Percentiles rank a stretch among this genome's conserved stretches.
These are phyloP conservation scores for Cyrtorhinus lividipennis DNA, from an alignment of 1,140 invertebrate genomes.

Conservation along the genomic window DNA sequence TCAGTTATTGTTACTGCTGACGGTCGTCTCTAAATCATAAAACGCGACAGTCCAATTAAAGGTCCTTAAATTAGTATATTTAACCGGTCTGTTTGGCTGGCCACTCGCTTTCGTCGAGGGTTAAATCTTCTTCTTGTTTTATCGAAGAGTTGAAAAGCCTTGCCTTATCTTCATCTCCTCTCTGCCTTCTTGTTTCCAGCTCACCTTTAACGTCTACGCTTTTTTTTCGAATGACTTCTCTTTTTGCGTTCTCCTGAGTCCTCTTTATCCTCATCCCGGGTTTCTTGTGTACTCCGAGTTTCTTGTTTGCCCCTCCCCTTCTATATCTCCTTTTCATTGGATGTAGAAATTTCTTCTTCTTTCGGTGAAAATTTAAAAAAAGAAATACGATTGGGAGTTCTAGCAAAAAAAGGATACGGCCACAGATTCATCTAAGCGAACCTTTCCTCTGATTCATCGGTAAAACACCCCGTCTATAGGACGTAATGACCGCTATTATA, in stretches of 20 bases:
- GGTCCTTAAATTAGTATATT: not conserved
- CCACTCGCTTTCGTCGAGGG: not conserved
- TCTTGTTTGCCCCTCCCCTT: not conserved
- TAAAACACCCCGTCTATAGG: too few relatives aligned
- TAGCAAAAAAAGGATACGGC: too few relatives aligned
- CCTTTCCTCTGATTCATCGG: too few relatives aligned
- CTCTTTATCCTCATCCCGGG: too few relatives aligned
- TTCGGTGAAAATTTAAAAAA: too few relatives aligned
- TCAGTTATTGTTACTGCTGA: not conserved
- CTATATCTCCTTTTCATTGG: not conserved
- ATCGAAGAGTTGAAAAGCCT: not conserved
- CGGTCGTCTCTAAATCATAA: not conserved
- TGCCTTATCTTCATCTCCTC: slow-evolving; percentile 2
- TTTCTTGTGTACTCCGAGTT: not conserved
- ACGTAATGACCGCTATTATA: too few relatives aligned
- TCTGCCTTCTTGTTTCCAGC: not conserved
- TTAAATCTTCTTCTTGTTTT: not conserved
- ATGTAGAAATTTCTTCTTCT: not conserved
- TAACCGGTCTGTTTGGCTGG: not conserved
- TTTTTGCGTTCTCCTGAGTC: too few relatives aligned
- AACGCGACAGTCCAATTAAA: not conserved
- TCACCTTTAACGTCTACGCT: not conserved
- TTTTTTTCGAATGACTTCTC: too few relatives aligned
- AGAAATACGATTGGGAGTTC: too few relatives aligned
- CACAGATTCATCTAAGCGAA: too few relatives aligned